Percentiles rank a stretch among this genome's conserved stretches.
These are phyloP conservation scores for Anoplius nigerrimus DNA, from an alignment of 2,888 invertebrate genomes.

Conservation along the genomic window DNA sequence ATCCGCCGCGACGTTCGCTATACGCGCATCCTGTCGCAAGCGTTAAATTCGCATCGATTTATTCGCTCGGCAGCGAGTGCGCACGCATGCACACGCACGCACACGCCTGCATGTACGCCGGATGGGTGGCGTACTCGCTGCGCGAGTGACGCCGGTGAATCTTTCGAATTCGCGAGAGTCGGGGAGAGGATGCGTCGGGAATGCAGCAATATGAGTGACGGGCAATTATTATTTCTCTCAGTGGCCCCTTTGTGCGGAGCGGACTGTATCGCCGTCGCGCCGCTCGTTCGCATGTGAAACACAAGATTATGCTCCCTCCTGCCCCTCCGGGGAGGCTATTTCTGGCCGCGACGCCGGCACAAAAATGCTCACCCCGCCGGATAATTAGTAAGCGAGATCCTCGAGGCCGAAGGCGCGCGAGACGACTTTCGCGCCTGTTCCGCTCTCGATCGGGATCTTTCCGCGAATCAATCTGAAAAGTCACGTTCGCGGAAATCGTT, in stretches of 20 bases:
- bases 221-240: constrained; percentile 16
- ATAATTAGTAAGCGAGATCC: constrained; percentile 24
- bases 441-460: too few species aligned
- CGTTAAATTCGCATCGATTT: constrained; percentile 3
- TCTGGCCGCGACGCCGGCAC: constrained; percentile 18
- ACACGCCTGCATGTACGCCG: too few species aligned
- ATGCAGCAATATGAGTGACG: background rate
- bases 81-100: background rate
- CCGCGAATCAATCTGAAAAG: too few species aligned
- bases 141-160: too few species aligned
- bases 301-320: constrained; percentile 22
- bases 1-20: constrained; percentile 27
- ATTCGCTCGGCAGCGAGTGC: constrained; percentile 10
- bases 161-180: too few species aligned
- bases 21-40: constrained; percentile 6
- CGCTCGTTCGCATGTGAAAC: too few species aligned
- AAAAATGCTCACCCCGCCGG: constrained; percentile 25
- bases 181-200: too few species aligned
- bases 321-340: constrained; percentile 22
- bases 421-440: too few species aligned
- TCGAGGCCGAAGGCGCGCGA: background rate
- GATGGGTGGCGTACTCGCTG: too few species aligned
- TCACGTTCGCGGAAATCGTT: too few species aligned
- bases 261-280: too few species aligned
- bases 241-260: constrained; percentile 22